These are phyloP conservation scores for Aurelia aurita DNA, from an alignment of 30 jellyfish, hydroid and myxozoan genomes.

Conservation along the genomic window DNA sequence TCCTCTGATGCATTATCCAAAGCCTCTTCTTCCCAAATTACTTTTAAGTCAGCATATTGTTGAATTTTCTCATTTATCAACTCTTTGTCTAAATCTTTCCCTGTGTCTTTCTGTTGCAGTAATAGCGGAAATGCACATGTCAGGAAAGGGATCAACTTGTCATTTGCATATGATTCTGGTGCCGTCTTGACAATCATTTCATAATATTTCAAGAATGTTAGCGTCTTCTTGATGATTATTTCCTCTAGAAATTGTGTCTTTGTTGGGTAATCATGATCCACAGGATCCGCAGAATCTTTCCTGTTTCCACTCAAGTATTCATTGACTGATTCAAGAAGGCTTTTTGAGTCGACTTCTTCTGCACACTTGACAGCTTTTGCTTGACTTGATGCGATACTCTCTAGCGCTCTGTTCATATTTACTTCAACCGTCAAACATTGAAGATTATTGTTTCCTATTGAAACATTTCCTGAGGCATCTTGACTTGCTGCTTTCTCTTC, in stretches of 20 bases:
- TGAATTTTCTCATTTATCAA: slow-evolving; percentile 17
- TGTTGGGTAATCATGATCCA: slow-evolving; percentile 47
- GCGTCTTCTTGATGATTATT: slow-evolving; percentile 52
- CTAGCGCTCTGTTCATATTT: slow-evolving; percentile 72
- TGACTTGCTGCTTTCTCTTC: slow-evolving; percentile 53
- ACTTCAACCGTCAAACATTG: slow-evolving; percentile 73
- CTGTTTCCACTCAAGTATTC: slow-evolving; percentile 24
- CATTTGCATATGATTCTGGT: slow-evolving; percentile 48
- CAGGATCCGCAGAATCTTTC: slow-evolving; percentile 19
- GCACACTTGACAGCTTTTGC: slow-evolving; percentile 71
- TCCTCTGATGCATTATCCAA: neutral
- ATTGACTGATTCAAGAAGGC: slow-evolving; percentile 38
- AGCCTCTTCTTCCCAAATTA: neutral
- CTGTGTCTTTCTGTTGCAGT: slow-evolving; percentile 67
- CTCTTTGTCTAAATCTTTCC: slow-evolving; percentile 8
- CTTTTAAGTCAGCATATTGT: slow-evolving; percentile 28
- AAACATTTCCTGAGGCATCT: slow-evolving; percentile 29
- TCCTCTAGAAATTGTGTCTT: slow-evolving; percentile 44
- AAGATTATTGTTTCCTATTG: slow-evolving; percentile 38
- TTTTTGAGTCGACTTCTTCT: slow-evolving; percentile 51
- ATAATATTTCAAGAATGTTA: slow-evolving; percentile 75
- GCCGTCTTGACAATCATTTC: slow-evolving; percentile 75
- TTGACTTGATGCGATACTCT: slow-evolving; percentile 67
- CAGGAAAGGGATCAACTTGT: slow-evolving; percentile 81
- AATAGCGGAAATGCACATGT: slow-evolving; percentile 90